phyloP scores from a whole-genome alignment of 2,113 vertebrate species.

The Typhlomys cinereus region DNA sequence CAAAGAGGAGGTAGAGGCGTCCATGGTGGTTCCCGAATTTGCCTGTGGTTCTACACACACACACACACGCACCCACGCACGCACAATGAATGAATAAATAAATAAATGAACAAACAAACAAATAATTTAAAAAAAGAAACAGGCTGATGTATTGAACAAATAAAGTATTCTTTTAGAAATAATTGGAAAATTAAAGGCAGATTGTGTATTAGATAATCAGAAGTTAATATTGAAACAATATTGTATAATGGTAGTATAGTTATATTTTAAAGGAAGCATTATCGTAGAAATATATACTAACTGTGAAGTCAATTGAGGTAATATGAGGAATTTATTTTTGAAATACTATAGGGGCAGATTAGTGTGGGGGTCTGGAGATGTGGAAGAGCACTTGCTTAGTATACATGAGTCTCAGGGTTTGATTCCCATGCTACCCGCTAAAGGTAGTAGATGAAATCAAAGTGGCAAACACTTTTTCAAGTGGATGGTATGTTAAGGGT shows the following conservation, averaged over 20 bases:
- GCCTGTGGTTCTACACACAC: too few relatives aligned
- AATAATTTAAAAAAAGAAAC: slow-evolving; percentile 35
- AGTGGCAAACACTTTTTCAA: too few relatives aligned
- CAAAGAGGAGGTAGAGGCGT: too few relatives aligned
- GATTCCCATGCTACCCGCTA: not conserved
- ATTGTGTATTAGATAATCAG: not conserved
- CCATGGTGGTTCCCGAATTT: too few relatives aligned
- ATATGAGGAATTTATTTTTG: not conserved
- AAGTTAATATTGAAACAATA: slow-evolving; percentile 19
- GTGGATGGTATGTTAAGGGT: not conserved
- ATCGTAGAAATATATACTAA: not conserved
- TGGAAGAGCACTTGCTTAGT: not conserved
- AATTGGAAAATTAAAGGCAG: slow-evolving; percentile 23
- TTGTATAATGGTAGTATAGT: not conserved
- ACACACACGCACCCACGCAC: too few relatives aligned
- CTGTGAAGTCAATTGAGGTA: not conserved
- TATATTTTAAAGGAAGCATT: not conserved
- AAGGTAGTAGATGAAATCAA: not conserved
- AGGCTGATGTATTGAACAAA: slow-evolving; percentile 10
- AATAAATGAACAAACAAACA: too few relatives aligned
- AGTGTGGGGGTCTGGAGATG: not conserved
- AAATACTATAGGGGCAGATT: not conserved
- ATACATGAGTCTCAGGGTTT: not conserved
- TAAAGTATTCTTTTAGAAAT: not conserved
- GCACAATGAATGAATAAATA: too few relatives aligned